These are phyloP conservation scores for Phalloptychus januarius DNA, from an alignment of 2,797 vertebrate genomes.

Conservation along the genomic window DNA sequence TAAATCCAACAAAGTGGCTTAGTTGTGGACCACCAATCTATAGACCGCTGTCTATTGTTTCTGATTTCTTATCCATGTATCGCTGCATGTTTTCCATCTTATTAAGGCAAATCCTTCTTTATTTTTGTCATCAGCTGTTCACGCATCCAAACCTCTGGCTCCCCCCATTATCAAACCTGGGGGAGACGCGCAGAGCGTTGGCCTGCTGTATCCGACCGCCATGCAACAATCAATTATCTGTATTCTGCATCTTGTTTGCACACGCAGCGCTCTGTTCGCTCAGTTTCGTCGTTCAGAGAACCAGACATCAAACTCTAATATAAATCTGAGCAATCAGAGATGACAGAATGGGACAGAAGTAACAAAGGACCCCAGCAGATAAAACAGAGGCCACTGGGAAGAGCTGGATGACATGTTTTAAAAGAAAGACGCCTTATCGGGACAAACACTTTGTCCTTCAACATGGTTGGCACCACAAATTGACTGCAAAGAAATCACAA, in stretches of 20 bases:
- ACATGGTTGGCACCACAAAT: neutral
- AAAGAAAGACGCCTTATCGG: conserved; percentile 54
- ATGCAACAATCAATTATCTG: conserved; percentile 9
- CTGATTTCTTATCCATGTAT: conserved; percentile 23
- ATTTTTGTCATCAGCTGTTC: conserved; percentile 52
- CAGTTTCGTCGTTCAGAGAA: conserved; percentile 35
- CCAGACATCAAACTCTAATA: conserved; percentile 40
- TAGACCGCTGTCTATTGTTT: neutral
- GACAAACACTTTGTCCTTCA: conserved; percentile 51
- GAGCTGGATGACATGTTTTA: conserved; percentile 48
- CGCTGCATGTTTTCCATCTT: conserved; percentile 9
- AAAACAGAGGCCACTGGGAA: conserved; percentile 11
- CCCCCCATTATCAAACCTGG: conserved; percentile 25
- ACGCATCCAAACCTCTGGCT: conserved; percentile 45
- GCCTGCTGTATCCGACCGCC: conserved; percentile 45
- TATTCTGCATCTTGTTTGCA: neutral
- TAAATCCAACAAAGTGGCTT: neutral
- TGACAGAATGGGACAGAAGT: conserved; percentile 29
- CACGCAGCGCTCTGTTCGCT: neutral
- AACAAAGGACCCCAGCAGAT: conserved; percentile 26
- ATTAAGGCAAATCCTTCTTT: conserved; percentile 30
- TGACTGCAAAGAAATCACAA: too few relatives aligned
- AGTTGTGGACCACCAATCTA: neutral
- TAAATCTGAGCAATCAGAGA: conserved; percentile 53
- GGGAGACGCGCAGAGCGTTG: conserved; percentile 32